Evolutionary conservation across 2,888 invertebrate species (phyloP), one percentile per base, ranked within the genome.

Genomic region (Epicampocera succincta): DNA sequence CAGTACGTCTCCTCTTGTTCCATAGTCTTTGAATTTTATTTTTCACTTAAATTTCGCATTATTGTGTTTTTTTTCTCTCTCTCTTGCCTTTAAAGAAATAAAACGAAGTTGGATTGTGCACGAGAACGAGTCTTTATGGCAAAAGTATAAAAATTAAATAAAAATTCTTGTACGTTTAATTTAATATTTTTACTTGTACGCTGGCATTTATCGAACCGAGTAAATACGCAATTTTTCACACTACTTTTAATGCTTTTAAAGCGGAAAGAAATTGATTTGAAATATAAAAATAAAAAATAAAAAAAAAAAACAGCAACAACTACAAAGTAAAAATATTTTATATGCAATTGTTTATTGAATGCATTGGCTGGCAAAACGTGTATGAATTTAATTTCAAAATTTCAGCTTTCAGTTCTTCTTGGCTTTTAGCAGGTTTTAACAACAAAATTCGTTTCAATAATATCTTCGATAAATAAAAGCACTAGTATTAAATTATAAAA

Each of bases 161-260:
- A 11, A 42, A 60, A 21, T 21, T 60, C 40, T 38, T 21, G 6
- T 42, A 42, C 40, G 21, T 58, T 58, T 40, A 19, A 40, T 60
- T 40, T 21, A 60, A 60, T 25, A 60, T 33, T 33, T 33, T 33
- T 33, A 6, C 8, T 33, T 33, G 1, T 33, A 1, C 6, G 33
- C 33, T 9, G 33, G 25, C 25, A 25, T 13, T 25, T 19, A 6
- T 25, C 13, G 13, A n/a, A 6, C 29, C 15, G 42, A 60, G 33
- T 40, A 71, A 71, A 71, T 71, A 50, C 71, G 71, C 71, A 71
- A 71, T 71, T 71, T 42, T 46, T 60, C 38, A 50, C 9, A 21
- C 11, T 1, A n/a, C n/a, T 25, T 52, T 52, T 29, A 19, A 29
- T 25, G n/a, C n/a, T 29, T 52, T 52, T 13, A 21, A 46, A 46